These are phyloP conservation scores for Apodemia duryi DNA, from an alignment of 2,888 invertebrate genomes.

Conservation along the genomic window DNA sequence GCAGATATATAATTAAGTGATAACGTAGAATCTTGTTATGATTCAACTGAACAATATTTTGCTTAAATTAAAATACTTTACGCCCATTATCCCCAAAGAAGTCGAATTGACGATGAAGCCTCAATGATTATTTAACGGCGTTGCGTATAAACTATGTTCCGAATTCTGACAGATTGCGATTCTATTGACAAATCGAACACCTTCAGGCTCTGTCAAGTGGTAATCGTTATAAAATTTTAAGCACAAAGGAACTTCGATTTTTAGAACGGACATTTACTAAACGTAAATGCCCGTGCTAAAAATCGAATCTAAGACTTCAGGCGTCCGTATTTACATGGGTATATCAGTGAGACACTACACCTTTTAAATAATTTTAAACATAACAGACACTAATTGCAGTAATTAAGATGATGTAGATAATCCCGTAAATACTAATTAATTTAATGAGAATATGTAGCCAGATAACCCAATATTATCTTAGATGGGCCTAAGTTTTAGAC, in stretches of 20 bases:
- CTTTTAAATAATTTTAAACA: too few species aligned
- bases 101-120: background rate
- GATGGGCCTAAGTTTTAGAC: background rate
- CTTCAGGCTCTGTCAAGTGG: background rate
- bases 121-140: background rate
- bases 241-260: too few species aligned
- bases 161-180: background rate
- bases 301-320: background rate
- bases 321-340: background rate
- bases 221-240: too few species aligned
- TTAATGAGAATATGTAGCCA: too few species aligned
- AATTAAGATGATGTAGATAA: background rate
- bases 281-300: background rate
- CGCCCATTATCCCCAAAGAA: background rate
- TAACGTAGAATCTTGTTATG: background rate
- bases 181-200: background rate
- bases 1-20: constrained; percentile 2
- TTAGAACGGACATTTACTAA: too few species aligned
- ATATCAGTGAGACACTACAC: too few species aligned
- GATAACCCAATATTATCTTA: background rate
- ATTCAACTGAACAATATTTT: background rate
- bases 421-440: too few species aligned
- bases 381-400: too few species aligned
- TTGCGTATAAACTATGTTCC: background rate
- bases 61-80: background rate